phyloP scores from a whole-genome alignment of 1,140 invertebrate species.

The Popillia japonica region DNA sequence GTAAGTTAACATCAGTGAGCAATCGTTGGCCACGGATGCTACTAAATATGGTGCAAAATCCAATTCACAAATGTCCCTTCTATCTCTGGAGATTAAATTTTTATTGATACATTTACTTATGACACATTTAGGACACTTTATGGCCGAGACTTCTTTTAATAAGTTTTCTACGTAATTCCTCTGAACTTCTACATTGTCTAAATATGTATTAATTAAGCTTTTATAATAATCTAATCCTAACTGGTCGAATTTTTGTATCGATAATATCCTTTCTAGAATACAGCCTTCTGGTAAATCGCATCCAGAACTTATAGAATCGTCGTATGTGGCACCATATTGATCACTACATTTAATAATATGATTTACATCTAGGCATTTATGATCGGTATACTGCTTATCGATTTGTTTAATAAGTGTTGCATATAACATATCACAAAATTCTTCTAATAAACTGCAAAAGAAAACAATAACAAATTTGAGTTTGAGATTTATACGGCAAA shows the following conservation, averaged over 20 bases:
- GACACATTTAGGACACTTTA: constrained; percentile 31
- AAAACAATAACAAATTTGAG: background rate
- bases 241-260: constrained; percentile 54
- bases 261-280: constrained; percentile 53
- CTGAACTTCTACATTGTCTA: constrained; percentile 39
- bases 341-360: constrained; percentile 38
- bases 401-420: constrained; percentile 25
- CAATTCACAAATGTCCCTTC: constrained; percentile 44
- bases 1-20: constrained; percentile 56
- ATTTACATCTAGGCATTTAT: constrained; percentile 13
- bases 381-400: constrained; percentile 24
- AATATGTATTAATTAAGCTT: constrained; percentile 43
- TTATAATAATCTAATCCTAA: constrained; percentile 52
- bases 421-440: constrained; percentile 50
- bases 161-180: constrained; percentile 51
- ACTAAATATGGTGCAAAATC: constrained; percentile 54
- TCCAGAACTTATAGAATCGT: constrained; percentile 41
- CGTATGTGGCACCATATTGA: background rate
- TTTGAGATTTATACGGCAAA: background rate
- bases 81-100: constrained; percentile 37
- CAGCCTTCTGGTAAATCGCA: constrained; percentile 50
- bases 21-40: constrained; percentile 55
- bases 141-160: constrained; percentile 43
- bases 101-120: constrained; percentile 13
- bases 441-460: constrained; percentile 50